Base-by-base conservation (phyloP, 2,797 vertebrate genomes). In the Urophycis tenuis region DNA sequence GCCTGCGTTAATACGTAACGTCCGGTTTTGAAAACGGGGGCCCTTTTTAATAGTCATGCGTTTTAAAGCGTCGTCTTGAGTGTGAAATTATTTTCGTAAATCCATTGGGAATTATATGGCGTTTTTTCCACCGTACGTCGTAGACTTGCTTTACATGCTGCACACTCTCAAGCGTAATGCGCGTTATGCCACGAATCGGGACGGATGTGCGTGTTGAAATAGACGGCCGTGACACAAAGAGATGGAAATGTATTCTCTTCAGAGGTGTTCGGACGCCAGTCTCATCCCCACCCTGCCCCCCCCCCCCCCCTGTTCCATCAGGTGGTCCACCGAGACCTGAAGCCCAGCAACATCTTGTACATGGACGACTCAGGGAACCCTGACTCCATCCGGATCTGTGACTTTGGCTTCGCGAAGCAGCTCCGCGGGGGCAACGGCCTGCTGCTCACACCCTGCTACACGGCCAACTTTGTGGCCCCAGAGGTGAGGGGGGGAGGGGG, bases 271-370 rank as follows among this genome's bases (percentile, higher is more conserved):
- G 6, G n/a, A n/a, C 14, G 49, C 6, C 49, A 22, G 25, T 39
- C 35, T 73, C 30, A 25, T 15, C 10, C 3, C 25, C 15, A 17
- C n/a, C 14, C 39, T 12, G 5, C 53, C 4, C n/a, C 53, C 22
- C 1, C 2, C 19, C 49, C 17, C 19, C 17, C 49, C 53, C 8
- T n/a, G 6, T 32, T 25, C 31, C 64, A 6, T 4, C 75, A 99
- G 97, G 96, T 99, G 78, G 97, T 99, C 83, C 97, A 99, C 87
- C 90, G 97, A 90, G 97, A 99, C 92, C 94, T 99, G 88, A 99
- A 99, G 81, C 96, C 97, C 85, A 99, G 97, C 91, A 99, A 99
- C 92, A 99, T 99, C 92, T 94, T 99, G 33, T 99, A 99, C 77
- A 96, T 95, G 94, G 96, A 99, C 71, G 95, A 99, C 84, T 98